phyloP scores from a whole-genome alignment of 37 sponge, comb jelly and placozoan species.

The Amphimedon queenslandica region DNA sequence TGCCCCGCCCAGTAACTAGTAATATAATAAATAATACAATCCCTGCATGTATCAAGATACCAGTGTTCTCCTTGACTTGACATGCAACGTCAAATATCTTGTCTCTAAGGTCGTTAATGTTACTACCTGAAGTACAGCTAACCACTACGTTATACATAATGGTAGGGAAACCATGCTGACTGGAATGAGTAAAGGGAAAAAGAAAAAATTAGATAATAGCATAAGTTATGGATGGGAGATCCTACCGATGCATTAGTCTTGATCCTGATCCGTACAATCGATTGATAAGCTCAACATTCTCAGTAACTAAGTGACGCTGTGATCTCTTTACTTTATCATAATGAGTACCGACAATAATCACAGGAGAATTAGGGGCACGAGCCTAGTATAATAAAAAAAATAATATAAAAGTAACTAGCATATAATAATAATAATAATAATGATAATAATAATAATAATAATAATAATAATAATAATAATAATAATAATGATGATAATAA shows the following conservation, averaged over 20 bases:
- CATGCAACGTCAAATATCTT: conserved; percentile 69
- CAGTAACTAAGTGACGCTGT: neutral
- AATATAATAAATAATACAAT: neutral
- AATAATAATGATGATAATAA: too few species aligned
- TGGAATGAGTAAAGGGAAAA: too few species aligned
- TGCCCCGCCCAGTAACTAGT: conserved; percentile 35
- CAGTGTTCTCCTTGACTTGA: conserved; percentile 58
- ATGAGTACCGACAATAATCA: conserved; percentile 77
- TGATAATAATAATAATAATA: too few species aligned
- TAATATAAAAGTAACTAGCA: neutral
- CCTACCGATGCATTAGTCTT: neutral
- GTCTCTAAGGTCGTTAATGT: conserved; percentile 57
- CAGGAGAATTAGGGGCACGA: conserved; percentile 70
- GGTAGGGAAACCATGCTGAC: conserved; percentile 14
- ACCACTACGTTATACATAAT: conserved; percentile 59
- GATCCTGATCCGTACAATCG: neutral
- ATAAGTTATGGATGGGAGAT: too few species aligned
- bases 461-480: too few species aligned
- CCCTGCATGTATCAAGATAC: conserved; percentile 1
- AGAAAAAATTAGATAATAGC: too few species aligned
- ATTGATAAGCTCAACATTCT: neutral
- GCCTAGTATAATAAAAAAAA: conserved; percentile 30
- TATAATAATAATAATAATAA: too few species aligned
- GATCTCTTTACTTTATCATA: conserved; percentile 29
- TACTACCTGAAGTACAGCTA: conserved; percentile 42